Conservation (phyloP, 1,140 invertebrate genomes). For the Mycetomoellerius zeteki region DNA sequence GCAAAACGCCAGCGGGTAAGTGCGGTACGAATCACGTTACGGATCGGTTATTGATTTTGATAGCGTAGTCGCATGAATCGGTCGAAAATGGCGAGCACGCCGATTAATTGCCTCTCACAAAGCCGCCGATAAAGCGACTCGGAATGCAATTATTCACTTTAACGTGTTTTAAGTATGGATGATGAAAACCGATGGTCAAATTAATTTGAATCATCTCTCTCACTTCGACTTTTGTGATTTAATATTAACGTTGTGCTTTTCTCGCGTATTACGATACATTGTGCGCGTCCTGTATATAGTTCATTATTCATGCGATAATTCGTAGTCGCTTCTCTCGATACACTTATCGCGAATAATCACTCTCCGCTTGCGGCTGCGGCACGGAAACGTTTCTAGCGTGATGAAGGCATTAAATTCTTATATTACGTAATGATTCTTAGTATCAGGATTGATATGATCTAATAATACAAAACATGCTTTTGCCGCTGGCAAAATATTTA, state of each 20-base stretch:
- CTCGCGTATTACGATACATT: constrained; percentile 14
- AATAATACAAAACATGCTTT: not conserved
- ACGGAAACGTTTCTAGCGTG: not conserved
- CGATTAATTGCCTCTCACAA: constrained; percentile 54
- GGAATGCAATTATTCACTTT: constrained; percentile 58
- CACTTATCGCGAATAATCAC: not conserved
- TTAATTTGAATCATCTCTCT: constrained; percentile 44
- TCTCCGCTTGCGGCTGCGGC: not conserved
- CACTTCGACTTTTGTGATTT: constrained; percentile 31
- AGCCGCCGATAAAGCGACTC: constrained; percentile 48
- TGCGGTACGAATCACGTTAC: constrained; percentile 22
- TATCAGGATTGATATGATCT: not conserved
- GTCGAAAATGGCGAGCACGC: constrained; percentile 39
- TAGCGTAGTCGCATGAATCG: constrained; percentile 22
- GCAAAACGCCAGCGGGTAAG: not conserved
- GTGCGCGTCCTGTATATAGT: not conserved
- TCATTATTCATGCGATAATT: constrained; percentile 40
- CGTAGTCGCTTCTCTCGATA: constrained; percentile 12
- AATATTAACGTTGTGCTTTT: constrained; percentile 51
- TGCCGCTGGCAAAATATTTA: not conserved
- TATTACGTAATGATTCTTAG: not conserved
- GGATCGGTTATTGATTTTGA: constrained; percentile 67
- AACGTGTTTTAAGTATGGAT: constrained; percentile 56
- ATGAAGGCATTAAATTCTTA: not conserved
- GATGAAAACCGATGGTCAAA: constrained; percentile 39